Conservation (phyloP, 1,140 invertebrate species). For the Oryzaephilus surinamensis region DNA sequence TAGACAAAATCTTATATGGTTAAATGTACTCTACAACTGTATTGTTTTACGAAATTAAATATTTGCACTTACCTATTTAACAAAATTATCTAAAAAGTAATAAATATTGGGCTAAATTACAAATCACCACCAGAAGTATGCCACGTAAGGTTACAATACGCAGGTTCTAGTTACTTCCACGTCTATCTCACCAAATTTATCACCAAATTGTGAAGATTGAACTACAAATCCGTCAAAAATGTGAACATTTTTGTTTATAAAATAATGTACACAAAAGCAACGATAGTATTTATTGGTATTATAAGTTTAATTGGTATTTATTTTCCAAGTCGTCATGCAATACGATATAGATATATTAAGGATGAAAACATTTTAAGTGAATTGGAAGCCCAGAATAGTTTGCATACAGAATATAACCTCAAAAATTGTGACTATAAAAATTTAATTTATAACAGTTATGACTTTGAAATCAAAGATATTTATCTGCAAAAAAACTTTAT, state of each 20-base stretch:
- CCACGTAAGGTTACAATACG: constrained; percentile 49
- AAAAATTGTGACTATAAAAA: constrained; percentile 23
- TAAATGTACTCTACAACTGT: too few relatives aligned
- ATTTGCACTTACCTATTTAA: constrained; percentile 31
- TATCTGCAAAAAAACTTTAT: constrained; percentile 6
- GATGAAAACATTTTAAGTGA: constrained; percentile 16
- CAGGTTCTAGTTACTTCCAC: constrained; percentile 39
- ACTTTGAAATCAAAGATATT: constrained; percentile 17
- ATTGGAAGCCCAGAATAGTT: constrained; percentile 11
- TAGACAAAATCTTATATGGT: too few relatives aligned
- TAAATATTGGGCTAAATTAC: constrained; percentile 35
- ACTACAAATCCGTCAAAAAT: neutral
- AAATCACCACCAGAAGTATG: constrained; percentile 37
- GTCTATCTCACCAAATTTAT: constrained; percentile 24
- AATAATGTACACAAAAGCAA: too few relatives aligned
- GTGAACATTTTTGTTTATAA: neutral
- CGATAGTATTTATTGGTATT: constrained; percentile 12
- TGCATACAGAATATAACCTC: constrained; percentile 11
- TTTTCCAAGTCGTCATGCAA: constrained; percentile 28
- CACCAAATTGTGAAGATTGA: neutral
- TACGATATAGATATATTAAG: constrained; percentile 24
- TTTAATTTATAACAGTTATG: constrained; percentile 20
- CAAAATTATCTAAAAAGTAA: constrained; percentile 35
- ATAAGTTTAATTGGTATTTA: constrained; percentile 20
- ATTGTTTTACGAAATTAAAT: constrained; percentile 27